phyloP scores from a whole-genome alignment of 1,140 invertebrate species.

The Apis mellifera region DNA sequence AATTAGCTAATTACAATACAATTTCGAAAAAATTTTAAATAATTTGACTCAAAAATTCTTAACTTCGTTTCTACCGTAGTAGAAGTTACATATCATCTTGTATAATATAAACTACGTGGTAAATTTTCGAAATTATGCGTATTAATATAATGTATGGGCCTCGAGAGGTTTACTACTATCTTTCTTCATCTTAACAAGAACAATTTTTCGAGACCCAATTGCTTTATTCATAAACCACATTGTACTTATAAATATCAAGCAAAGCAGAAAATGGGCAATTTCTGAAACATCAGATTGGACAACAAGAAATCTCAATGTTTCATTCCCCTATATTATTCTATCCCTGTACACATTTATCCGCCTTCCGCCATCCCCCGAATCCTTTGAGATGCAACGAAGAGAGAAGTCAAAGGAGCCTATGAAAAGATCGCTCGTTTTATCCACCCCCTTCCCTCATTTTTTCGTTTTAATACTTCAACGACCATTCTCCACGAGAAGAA shows the following conservation, averaged over 20 bases:
- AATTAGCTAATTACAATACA: too few species aligned
- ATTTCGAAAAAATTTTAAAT: too few species aligned
- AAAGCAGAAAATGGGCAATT: conserved; percentile 47
- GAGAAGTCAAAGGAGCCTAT: conserved; percentile 50
- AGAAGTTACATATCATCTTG: too few species aligned
- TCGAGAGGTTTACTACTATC: too few species aligned
- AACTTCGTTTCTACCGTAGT: too few species aligned
- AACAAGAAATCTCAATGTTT: neutral
- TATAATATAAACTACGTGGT: too few species aligned
- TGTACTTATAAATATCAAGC: neutral
- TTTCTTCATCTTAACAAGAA: neutral
- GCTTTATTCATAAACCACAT: too few species aligned
- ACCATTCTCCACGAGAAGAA: conserved; percentile 44
- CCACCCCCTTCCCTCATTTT: neutral
- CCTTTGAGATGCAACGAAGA: conserved; percentile 46
- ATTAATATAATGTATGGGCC: too few species aligned
- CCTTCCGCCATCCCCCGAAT: neutral
- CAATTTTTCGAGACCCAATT: too few species aligned
- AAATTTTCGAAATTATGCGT: too few species aligned
- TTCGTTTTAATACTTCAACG: conserved; percentile 50
- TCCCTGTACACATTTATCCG: neutral
- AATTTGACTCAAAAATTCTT: too few species aligned
- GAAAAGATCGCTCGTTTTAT: conserved; percentile 42
- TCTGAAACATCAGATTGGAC: conserved; percentile 35
- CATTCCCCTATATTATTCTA: too few species aligned